Percentiles rank a stretch among this genome's conserved stretches.
phyloP scores from a whole-genome alignment of 2,888 invertebrate genomes.

The Listrodromus nycthemerus region DNA sequence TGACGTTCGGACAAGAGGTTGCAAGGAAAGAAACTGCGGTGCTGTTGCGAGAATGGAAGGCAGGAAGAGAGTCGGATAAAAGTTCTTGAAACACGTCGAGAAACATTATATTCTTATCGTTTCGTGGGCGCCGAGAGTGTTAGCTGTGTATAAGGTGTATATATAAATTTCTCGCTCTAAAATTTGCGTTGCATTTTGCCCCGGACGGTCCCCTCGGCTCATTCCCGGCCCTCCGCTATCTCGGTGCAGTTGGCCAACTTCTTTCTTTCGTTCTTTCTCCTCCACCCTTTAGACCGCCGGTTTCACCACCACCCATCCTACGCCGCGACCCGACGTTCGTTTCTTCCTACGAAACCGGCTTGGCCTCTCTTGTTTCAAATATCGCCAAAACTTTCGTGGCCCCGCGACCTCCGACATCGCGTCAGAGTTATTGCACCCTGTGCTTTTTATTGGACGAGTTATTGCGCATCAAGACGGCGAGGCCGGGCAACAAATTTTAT shows the following conservation, averaged over 20 bases:
- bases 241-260: conserved; percentile 61
- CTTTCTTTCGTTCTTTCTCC: neutral
- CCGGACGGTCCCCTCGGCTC: conserved; percentile 53
- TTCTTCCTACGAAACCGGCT: conserved; percentile 6
- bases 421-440: conserved; percentile 76
- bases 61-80: conserved; percentile 60
- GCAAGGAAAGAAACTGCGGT: conserved; percentile 49
- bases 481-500: conserved; percentile 77
- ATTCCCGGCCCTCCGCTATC: conserved; percentile 60
- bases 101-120: conserved; percentile 77
- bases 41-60: conserved; percentile 57
- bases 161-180: conserved; percentile 37
- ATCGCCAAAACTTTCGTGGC: conserved; percentile 71
- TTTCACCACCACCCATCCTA: conserved; percentile 56
- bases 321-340: conserved; percentile 19
- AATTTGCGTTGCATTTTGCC: conserved; percentile 43
- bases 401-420: conserved; percentile 40
- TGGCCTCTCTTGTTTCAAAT: conserved; percentile 72
- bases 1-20: conserved; percentile 37
- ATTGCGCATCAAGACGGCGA: conserved; percentile 76
- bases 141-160: neutral
- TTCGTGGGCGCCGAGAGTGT: conserved; percentile 63
- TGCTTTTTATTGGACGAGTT: conserved; percentile 80
- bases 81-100: conserved; percentile 61
- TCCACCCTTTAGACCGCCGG: conserved; percentile 42